Base-by-base conservation (phyloP, 2,888 invertebrate species). In the Ormia ochracea region DNA sequence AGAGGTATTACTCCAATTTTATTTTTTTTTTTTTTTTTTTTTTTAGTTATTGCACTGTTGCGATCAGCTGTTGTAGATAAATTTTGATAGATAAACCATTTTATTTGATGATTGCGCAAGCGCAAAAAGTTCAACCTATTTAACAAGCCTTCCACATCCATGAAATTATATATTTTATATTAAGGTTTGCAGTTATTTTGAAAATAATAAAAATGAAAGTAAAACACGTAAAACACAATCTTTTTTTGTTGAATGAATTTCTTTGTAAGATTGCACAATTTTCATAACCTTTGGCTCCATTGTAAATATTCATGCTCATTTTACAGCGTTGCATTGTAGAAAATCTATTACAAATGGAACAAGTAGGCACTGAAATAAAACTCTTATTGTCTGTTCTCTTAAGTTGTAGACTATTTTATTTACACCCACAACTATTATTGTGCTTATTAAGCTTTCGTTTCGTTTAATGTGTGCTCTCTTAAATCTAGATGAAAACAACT, bases 331-430 rank as follows among this genome's bases (percentile, higher is more conserved):
- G 17, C 36, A 26, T 43, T 14, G 50, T 48, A 43, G n/a, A n/a
- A n/a, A n/a, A n/a, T n/a, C n/a, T n/a, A n/a, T n/a, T n/a, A n/a
- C n/a, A n/a, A 63, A 41, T 43, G 38, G n/a, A 58, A 50, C 26
- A 58, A 56, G 43, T 61, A 72, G 61, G 61, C 63, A 19, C 6
- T 9, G 6, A 9, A 41, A 58, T 23, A 19, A 41, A n/a, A n/a
- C n/a, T n/a, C 45, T 48, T 6, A 28, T 10, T 56, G 10, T 52
- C 52, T 77, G 41, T 74, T 23, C 21, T 61, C 23, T 81, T 81
- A 33, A 78, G 65, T 81, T 81, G 81, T 81, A 81, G 81, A 68
- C 45, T 74, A 66, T 74, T 79, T 69, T 41, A 17, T 69, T 69
- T 45, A 74, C 77, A 81, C 77, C 45, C 77, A 73, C 66, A 76